Conservation (phyloP, 1,140 invertebrate species). For the Delia radicum region DNA sequence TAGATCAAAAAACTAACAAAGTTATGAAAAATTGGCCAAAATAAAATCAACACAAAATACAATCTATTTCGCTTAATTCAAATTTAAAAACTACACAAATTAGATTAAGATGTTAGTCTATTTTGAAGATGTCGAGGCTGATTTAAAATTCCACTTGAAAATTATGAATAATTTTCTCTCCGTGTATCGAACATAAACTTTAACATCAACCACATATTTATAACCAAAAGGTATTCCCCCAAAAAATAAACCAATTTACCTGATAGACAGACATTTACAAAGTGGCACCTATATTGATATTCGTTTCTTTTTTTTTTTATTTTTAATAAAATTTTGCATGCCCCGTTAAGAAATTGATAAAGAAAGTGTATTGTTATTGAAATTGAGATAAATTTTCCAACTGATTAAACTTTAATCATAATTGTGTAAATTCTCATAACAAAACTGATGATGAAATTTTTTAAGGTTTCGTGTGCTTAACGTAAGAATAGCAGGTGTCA, state of each 20-base stretch:
- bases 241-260: neutral
- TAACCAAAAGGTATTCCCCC: neutral
- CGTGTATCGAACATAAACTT: too few species aligned
- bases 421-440: neutral
- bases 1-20: too few species aligned
- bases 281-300: neutral
- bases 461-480: slow-evolving; percentile 1
- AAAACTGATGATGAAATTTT: neutral
- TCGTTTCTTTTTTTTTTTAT: neutral
- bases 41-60: neutral
- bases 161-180: too few species aligned
- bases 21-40: too few species aligned
- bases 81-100: too few species aligned
- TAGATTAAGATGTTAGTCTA: too few species aligned
- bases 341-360: neutral
- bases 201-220: too few species aligned
- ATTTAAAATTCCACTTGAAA: too few species aligned
- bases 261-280: neutral
- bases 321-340: neutral
- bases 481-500: neutral
- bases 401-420: neutral
- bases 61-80: neutral
- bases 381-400: neutral
- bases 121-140: too few species aligned
- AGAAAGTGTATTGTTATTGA: neutral